Evolutionary conservation across 2,888 invertebrate species (phyloP), one percentile per base, ranked within the genome.

Genomic region (Clanis bilineata): DNA sequence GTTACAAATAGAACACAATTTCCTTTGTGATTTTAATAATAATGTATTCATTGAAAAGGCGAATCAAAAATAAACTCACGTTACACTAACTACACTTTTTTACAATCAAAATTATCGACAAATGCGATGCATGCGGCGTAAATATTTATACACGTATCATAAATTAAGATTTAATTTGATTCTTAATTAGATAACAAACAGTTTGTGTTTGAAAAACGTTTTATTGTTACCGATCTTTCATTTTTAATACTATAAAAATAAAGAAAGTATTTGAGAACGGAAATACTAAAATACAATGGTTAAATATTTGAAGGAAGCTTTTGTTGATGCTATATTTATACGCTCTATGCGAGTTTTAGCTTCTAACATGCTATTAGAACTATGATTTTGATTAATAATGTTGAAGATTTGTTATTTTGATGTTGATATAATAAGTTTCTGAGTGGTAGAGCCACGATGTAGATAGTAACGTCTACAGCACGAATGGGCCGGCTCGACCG

Each of bases 21-120:
- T 61, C 58, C 43, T 22, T 38, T 58, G 44, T 44, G 57, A 57
- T 58, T 57, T 44, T 36, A 41, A 51, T 60, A 61, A 25, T 58
- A 51, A 39, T 51, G 51, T 25, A 39, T 28, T 39, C 38, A 58
- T 39, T 58, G 63, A 64, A 63, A 62, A 57, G 58, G 56, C 55
- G 39, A 15, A 60, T 56, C 57, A 28, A 65, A 68, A 69, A 71
- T 54, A 66, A 66, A 64, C 64, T 62, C 7, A 47, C 7, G 18
- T 60, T 57, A 57, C 47, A 61, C 56, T 58, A 38, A 58, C 39
- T 36, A 51, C 12, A 32, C 56, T 51, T 62, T n/a, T 59, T 54
- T 15, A 55, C 55, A 18, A 51, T 36, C 36, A 45, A 56, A 59
- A 59, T 62, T 39, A 58, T 61, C 56, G 58, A 43, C 58, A 32